Conservation (phyloP, 2,113 vertebrate species). For the Plecturocebus donacophilus region DNA sequence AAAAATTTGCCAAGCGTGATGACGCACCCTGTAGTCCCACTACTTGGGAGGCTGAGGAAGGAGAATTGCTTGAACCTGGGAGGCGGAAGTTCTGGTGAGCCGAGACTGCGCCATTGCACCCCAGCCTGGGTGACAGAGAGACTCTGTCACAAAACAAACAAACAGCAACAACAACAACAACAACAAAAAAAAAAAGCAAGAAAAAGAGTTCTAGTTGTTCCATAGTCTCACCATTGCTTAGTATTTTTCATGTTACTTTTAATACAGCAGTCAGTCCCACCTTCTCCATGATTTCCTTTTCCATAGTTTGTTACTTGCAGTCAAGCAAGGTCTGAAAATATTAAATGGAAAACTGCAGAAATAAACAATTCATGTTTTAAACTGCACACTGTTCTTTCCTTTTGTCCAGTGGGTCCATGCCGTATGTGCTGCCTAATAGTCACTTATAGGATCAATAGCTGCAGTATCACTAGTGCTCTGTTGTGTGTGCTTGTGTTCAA, state of each 20-base stretch:
- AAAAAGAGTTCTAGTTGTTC: background rate
- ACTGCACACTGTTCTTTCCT: background rate
- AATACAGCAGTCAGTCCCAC: background rate
- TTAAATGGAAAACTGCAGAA: background rate
- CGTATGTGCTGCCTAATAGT: background rate
- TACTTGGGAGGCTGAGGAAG: no score
- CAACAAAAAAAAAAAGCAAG: no score
- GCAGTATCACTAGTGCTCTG: no score
- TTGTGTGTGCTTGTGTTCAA: background rate
- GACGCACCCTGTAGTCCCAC: no score
- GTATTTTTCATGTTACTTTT: background rate
- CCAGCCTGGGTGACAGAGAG: no score
- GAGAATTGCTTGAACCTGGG: no score
- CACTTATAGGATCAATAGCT: background rate
- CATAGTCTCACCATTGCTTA: background rate
- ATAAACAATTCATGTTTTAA: background rate
- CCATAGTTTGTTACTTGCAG: background rate
- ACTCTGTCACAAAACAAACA: no score
- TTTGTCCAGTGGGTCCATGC: background rate
- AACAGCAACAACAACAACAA: no score
- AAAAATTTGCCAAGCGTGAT: no score
- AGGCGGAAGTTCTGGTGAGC: no score
- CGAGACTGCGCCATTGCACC: no score
- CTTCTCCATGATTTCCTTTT: background rate
- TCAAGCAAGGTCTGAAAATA: background rate